phyloP scores from a whole-genome alignment of 2,797 vertebrate genomes.

The Darevskia nairensis region DNA sequence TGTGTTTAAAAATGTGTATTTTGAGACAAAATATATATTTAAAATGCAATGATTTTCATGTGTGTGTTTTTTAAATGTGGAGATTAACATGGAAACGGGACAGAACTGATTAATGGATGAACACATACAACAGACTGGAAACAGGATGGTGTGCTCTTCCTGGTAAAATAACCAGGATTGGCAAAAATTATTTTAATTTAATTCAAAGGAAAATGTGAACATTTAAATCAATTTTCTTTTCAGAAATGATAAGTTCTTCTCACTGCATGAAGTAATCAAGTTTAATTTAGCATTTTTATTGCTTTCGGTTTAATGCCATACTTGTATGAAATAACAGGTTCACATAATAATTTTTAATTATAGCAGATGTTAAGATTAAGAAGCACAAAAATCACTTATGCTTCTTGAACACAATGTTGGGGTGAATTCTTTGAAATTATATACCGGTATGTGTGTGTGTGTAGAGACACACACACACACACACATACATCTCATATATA shows the following conservation, averaged over 20 bases:
- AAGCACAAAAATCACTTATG: background rate
- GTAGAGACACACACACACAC: no score
- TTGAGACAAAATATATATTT: no score
- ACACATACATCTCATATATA: no score
- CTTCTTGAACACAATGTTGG: background rate
- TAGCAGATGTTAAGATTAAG: background rate
- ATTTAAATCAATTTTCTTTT: background rate
- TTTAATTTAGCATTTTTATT: slow-evolving; percentile 6
- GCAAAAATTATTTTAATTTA: background rate
- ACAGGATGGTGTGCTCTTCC: background rate
- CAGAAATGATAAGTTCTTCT: background rate
- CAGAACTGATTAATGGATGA: background rate
- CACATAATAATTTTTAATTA: background rate
- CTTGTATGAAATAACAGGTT: background rate
- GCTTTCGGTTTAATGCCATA: background rate
- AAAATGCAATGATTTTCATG: no score
- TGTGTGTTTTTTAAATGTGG: no score
- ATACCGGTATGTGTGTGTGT: no score
- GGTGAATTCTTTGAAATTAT: background rate
- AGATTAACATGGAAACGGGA: background rate
- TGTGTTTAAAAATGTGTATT: no score
- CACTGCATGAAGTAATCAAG: background rate
- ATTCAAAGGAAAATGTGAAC: background rate
- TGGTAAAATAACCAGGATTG: background rate
- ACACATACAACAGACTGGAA: background rate